phyloP scores from a whole-genome alignment of 1,140 invertebrate species.

The Drosophila saltans region DNA sequence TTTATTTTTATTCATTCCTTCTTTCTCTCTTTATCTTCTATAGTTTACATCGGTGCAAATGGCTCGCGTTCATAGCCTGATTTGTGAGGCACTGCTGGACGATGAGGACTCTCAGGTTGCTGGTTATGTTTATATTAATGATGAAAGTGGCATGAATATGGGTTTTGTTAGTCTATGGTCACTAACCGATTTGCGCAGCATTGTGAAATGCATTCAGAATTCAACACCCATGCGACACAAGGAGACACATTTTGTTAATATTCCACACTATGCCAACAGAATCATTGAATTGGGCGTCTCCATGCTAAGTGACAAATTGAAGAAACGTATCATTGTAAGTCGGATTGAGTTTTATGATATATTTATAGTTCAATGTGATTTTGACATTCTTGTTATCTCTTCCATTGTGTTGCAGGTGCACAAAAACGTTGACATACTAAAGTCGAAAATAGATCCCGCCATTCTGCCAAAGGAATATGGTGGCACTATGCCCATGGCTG shows the following conservation, averaged over 20 bases:
- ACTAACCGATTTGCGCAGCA: slow-evolving; percentile 89
- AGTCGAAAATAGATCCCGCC: slow-evolving; percentile 87
- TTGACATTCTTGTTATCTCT: not conserved
- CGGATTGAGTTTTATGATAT: not conserved
- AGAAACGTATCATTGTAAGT: slow-evolving; percentile 89
- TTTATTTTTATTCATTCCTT: too few relatives aligned
- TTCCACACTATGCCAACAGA: slow-evolving; percentile 89
- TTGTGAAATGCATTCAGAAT: slow-evolving; percentile 92
- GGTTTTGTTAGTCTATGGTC: slow-evolving; percentile 92
- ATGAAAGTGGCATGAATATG: slow-evolving; percentile 92
- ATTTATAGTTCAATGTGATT: not conserved
- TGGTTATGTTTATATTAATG: slow-evolving; percentile 92
- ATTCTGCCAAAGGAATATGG: slow-evolving; percentile 94
- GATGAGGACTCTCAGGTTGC: slow-evolving; percentile 91
- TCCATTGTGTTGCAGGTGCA: slow-evolving; percentile 85
- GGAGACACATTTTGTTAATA: slow-evolving; percentile 92
- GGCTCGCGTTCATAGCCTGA: slow-evolving; percentile 89
- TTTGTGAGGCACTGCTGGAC: slow-evolving; percentile 90
- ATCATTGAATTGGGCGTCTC: slow-evolving; percentile 91
- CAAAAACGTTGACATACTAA: slow-evolving; percentile 88
- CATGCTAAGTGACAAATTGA: slow-evolving; percentile 91
- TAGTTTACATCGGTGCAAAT: slow-evolving; percentile 89
- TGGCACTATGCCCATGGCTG: slow-evolving; percentile 89
- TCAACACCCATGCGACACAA: slow-evolving; percentile 95
- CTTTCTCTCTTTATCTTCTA: too few relatives aligned